Percentiles rank a stretch among this genome's conserved stretches.
Conservation (phyloP, 1,140 invertebrate species). For the Aphaenogaster rudis region DNA sequence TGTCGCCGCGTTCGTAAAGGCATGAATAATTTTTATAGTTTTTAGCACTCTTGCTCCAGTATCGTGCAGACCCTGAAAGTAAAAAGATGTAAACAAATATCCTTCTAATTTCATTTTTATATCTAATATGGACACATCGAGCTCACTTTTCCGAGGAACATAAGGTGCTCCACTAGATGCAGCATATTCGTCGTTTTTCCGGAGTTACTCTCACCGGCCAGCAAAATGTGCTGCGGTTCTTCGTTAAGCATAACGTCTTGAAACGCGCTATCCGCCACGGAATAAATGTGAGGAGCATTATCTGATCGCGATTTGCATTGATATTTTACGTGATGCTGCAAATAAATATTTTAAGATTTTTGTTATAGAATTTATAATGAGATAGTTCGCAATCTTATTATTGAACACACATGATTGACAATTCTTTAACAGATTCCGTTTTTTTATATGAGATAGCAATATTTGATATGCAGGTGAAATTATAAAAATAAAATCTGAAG, state of each 20-base stretch:
- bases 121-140: neutral
- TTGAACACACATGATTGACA: neutral
- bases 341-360: conserved; percentile 7
- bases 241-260: conserved; percentile 95
- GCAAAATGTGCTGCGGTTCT: conserved; percentile 93
- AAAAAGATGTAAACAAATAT: neutral
- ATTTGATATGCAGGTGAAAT: neutral
- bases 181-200: conserved; percentile 94
- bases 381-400: neutral
- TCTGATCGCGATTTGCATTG: conserved; percentile 95
- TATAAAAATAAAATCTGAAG: neutral
- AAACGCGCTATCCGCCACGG: conserved; percentile 94
- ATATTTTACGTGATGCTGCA: conserved; percentile 93
- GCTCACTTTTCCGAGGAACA: conserved; percentile 89
- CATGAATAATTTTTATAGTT: conserved; percentile 92
- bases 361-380: neutral
- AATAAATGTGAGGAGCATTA: conserved; percentile 96
- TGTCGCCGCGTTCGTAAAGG: conserved; percentile 94
- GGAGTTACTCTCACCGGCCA: conserved; percentile 94
- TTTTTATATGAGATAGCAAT: neutral
- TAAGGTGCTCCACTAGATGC: conserved; percentile 92
- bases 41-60: conserved; percentile 91
- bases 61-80: conserved; percentile 85
- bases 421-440: neutral
- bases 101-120: neutral